Percentiles rank a stretch among this genome's conserved stretches.
Conservation (phyloP, 2,113 vertebrate species). For the Zootoca vivipara region DNA sequence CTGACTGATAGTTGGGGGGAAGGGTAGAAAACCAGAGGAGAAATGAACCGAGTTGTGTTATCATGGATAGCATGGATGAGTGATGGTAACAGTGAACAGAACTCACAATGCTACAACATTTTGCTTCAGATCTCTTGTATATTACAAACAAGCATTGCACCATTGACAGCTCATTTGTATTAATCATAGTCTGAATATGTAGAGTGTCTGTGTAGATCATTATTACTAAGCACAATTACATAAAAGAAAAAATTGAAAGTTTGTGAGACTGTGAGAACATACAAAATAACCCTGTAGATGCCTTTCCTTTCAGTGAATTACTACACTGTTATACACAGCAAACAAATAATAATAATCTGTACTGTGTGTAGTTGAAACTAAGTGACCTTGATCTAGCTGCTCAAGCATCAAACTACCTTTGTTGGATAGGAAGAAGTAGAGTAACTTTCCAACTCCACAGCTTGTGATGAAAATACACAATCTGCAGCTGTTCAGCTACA, state of each 20-base stretch:
- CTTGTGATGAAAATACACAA: conserved; percentile 12
- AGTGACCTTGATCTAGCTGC: conserved; percentile 2
- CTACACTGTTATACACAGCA: background rate
- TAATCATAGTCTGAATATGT: background rate
- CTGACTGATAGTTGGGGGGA: too few relatives aligned
- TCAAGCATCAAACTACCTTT: conserved; percentile 10
- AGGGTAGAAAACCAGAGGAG: too few relatives aligned
- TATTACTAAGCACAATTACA: background rate
- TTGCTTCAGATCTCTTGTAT: background rate
- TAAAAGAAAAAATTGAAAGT: background rate
- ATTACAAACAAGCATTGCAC: background rate
- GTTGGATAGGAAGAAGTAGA: conserved; percentile 7
- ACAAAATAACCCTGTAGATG: background rate
- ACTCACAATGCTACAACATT: background rate
- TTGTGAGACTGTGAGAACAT: background rate
- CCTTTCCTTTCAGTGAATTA: background rate
- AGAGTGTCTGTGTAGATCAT: background rate
- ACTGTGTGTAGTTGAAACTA: background rate
- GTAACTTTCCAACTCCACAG: conserved; percentile 1
- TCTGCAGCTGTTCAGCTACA: conserved; percentile 1
- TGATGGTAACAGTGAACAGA: background rate
- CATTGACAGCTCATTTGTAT: background rate
- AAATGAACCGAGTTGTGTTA: too few relatives aligned
- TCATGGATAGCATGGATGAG: background rate
- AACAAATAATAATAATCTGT: too few relatives aligned